phyloP scores from a whole-genome alignment of 2,797 vertebrate genomes.

The Macropodus opercularis region DNA sequence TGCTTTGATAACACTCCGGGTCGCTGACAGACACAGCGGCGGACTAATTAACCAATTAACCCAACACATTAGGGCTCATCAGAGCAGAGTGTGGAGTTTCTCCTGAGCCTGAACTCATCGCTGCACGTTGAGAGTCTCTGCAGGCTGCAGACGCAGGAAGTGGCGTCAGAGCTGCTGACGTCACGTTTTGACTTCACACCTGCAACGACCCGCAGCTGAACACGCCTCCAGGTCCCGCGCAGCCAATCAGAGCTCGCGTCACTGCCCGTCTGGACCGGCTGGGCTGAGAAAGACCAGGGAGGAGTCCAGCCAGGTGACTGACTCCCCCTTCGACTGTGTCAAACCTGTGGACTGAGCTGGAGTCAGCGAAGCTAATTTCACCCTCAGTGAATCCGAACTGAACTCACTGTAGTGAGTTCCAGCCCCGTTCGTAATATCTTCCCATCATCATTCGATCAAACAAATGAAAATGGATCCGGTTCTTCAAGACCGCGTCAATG shows the following conservation, averaged over 20 bases:
- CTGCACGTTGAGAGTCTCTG: conserved; percentile 1
- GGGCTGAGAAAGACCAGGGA: no score
- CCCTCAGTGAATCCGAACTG: conserved; percentile 9
- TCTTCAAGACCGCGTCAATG: no score
- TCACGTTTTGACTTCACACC: background rate
- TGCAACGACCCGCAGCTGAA: background rate
- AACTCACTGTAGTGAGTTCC: no score
- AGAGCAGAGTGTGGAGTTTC: conserved; percentile 54
- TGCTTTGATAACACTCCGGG: conserved; percentile 74
- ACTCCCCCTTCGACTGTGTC: no score
- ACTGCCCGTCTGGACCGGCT: no score
- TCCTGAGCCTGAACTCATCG: conserved; percentile 37
- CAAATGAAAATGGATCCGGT: no score
- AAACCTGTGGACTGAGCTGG: background rate
- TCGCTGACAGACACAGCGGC: conserved; percentile 60
- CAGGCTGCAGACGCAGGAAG: conserved; percentile 23
- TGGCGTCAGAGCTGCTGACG: conserved; percentile 31
- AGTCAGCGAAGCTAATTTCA: conserved; percentile 1
- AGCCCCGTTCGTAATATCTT: no score
- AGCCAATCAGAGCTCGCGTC: conserved; percentile 15
- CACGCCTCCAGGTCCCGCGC: background rate
- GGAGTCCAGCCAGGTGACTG: no score
- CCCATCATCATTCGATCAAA: background rate
- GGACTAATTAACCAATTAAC: conserved; percentile 87
- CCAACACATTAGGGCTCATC: conserved; percentile 81